A percentile compares a stretch with the other conserved stretches of the same genome.
These are phyloP conservation scores for Drosophila chauvacae DNA, from an alignment of 1,140 invertebrate species.

Conservation along the genomic window DNA sequence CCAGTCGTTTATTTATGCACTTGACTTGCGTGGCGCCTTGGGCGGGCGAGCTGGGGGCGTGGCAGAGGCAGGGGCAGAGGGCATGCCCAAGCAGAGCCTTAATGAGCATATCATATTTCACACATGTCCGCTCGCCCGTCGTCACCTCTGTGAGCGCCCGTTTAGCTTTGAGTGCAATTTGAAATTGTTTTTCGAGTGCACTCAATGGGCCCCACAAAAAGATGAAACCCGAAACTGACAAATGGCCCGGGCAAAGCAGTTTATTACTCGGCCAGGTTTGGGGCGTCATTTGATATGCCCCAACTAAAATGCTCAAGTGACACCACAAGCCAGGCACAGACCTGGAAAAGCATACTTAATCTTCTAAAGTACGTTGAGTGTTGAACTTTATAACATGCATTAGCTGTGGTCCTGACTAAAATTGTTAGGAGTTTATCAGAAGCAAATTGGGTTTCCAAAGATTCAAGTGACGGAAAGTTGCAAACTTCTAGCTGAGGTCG, in stretches of 20 bases:
- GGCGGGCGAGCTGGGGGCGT: conserved; percentile 8
- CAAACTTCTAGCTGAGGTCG: background rate
- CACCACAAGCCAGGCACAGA: conserved; percentile 10
- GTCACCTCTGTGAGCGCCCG: conserved; percentile 43
- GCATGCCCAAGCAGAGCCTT: conserved; percentile 28
- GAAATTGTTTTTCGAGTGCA: conserved; percentile 60
- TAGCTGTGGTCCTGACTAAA: conserved; percentile 11
- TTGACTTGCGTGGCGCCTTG: conserved; percentile 61
- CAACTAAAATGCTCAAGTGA: conserved; percentile 27
- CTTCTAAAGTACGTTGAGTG: conserved; percentile 3
- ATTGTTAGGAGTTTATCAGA: conserved; percentile 1
- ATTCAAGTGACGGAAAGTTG: background rate
- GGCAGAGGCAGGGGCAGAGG: conserved; percentile 9
- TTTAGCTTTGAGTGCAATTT: conserved; percentile 51
- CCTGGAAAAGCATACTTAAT: conserved; percentile 23
- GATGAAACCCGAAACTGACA: conserved; percentile 35
- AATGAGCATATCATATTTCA: conserved; percentile 80
- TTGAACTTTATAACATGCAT: conserved; percentile 29
- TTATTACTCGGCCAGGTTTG: conserved; percentile 21
- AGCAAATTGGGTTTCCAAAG: conserved; percentile 1
- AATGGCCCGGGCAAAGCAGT: conserved; percentile 13
- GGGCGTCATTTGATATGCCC: conserved; percentile 35
- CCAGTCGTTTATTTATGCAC: conserved; percentile 75
- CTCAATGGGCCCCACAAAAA: conserved; percentile 14
- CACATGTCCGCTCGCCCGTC: conserved; percentile 51